A percentile compares a stretch with the other conserved stretches of the same genome.
Evolutionary conservation across 2,888 invertebrate genomes (phyloP).

Genomic region (Drosophila fulvimacula): DNA sequence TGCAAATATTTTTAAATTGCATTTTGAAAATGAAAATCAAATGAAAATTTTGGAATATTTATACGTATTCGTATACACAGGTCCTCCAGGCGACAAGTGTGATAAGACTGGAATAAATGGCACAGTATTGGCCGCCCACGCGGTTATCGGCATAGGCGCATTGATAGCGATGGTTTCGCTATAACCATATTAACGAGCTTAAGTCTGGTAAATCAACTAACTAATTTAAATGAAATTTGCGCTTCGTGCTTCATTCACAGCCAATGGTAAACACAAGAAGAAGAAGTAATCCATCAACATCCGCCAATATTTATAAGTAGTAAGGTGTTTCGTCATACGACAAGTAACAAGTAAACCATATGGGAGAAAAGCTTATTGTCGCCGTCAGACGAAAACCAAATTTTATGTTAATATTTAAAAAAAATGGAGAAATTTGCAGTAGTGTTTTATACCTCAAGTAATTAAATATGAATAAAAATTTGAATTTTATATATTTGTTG

Average conservation of each 20-base stretch:
- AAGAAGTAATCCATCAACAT: background rate
- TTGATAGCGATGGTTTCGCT: background rate
- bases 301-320: conserved; percentile 2
- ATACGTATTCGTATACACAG: conserved; percentile 21
- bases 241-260: background rate
- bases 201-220: background rate
- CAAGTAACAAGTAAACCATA: background rate
- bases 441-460: too few relatives aligned
- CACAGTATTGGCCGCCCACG: conserved; percentile 21
- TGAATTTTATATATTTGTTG: background rate
- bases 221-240: conserved; percentile 3
- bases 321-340: too few relatives aligned
- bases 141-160: background rate
- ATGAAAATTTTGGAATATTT: conserved; percentile 15
- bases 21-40: conserved; percentile 8
- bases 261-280: conserved; percentile 5
- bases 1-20: conserved; percentile 32
- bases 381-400: background rate
- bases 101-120: background rate
- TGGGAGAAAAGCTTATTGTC: background rate
- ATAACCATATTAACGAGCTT: background rate
- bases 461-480: background rate
- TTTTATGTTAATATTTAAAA: background rate
- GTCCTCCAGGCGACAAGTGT: conserved; percentile 42
- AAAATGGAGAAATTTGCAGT: background rate